Evolutionary conservation across 2,113 vertebrate species (phyloP).

Genomic region (Calypte anna): DNA sequence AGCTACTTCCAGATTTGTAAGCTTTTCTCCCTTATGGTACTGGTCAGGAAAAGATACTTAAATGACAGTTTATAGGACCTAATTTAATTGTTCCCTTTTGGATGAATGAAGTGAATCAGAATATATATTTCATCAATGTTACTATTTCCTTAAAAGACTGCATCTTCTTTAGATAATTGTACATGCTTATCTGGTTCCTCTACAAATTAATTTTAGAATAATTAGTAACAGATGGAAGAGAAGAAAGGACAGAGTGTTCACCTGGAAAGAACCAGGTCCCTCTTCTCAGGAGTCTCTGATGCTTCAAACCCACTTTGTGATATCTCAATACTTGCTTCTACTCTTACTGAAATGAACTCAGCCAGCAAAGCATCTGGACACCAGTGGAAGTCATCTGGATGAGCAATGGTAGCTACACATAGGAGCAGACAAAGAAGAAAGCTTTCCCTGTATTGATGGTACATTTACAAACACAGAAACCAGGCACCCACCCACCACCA

Average conservation of each 20-base stretch:
- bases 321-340: background rate
- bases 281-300: background rate
- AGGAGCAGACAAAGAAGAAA: background rate
- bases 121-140: background rate
- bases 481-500: background rate
- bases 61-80: background rate
- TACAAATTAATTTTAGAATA: background rate
- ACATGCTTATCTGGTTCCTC: background rate
- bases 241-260: background rate
- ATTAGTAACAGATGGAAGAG: background rate
- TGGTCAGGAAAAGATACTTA: background rate
- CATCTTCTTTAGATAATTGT: background rate
- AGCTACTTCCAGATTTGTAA: background rate
- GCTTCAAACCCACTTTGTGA: background rate
- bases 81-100: background rate
- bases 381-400: background rate
- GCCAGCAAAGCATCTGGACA: background rate
- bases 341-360: background rate
- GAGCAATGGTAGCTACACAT: background rate
- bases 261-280: background rate
- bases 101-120: background rate
- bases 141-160: background rate
- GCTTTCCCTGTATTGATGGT: background rate
- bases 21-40: background rate
- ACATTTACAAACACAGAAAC: background rate